These are phyloP conservation scores for Pseudomyrmex flavicornis DNA, from an alignment of 1,140 invertebrate genomes.

Conservation along the genomic window DNA sequence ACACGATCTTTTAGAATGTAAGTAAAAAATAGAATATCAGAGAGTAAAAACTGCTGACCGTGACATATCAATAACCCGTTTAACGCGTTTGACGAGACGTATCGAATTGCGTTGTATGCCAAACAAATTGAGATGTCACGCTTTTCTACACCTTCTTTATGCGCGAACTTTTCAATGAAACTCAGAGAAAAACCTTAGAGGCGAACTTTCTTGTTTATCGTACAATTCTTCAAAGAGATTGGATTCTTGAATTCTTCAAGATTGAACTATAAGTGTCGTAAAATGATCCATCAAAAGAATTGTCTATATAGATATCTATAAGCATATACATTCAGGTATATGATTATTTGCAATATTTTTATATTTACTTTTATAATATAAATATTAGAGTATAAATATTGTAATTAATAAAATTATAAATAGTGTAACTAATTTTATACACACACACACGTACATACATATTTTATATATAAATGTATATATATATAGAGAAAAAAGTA, in stretches of 20 bases:
- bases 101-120: not conserved
- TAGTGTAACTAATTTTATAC: too few relatives aligned
- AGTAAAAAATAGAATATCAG: not conserved
- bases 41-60: not conserved
- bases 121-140: not conserved
- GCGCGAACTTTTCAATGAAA: constrained; percentile 47
- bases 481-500: not conserved
- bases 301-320: not conserved
- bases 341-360: not conserved
- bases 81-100: not conserved
- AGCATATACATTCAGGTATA: too few relatives aligned
- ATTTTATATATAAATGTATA: too few relatives aligned
- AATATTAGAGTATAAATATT: too few relatives aligned
- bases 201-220: constrained; percentile 30
- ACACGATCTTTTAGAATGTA: not conserved
- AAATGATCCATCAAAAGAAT: not conserved
- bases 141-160: not conserved
- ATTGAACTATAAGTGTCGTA: constrained; percentile 26
- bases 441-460: too few relatives aligned
- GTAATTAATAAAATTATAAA: too few relatives aligned
- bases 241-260: constrained; percentile 9
- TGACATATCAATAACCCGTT: constrained; percentile 3
- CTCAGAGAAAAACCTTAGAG: constrained; percentile 10
- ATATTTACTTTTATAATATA: not conserved
- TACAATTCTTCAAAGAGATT: constrained; percentile 15